A percentile compares a stretch with the other conserved stretches of the same genome.
Evolutionary conservation across 2,797 vertebrate species (phyloP).

Genomic region (Sebastes iracundus): DNA sequence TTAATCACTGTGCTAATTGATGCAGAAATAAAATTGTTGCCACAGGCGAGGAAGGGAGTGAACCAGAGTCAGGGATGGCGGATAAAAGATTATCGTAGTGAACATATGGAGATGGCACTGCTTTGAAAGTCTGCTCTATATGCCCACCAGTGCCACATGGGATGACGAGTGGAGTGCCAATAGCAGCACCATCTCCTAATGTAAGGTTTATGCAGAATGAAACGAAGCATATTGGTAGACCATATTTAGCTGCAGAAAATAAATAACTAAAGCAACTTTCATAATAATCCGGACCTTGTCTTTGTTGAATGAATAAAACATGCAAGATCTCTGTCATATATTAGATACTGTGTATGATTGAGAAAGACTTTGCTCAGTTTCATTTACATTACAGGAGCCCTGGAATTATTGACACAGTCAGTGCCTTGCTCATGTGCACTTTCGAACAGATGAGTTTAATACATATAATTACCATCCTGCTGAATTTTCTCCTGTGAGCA

Average conservation of each 20-base stretch:
- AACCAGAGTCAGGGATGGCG: slow-evolving; percentile 88
- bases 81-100: slow-evolving; percentile 92
- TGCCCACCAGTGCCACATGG: slow-evolving; percentile 80
- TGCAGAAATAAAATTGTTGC: slow-evolving; percentile 98
- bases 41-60: slow-evolving; percentile 91
- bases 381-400: neutral
- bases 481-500: neutral
- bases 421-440: neutral
- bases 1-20: slow-evolving; percentile 99
- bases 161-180: slow-evolving; percentile 67
- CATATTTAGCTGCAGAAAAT: slow-evolving; percentile 17
- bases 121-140: slow-evolving; percentile 88
- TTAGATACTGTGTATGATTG: neutral
- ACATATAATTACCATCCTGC: neutral
- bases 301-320: slow-evolving; percentile 28
- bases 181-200: slow-evolving; percentile 9
- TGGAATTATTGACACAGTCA: neutral
- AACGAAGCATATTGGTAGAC: slow-evolving; percentile 13
- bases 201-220: slow-evolving; percentile 31
- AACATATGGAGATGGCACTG: slow-evolving; percentile 92
- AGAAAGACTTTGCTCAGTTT: neutral
- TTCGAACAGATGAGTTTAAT: neutral
- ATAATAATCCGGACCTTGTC: neutral
- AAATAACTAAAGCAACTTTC: slow-evolving; percentile 6
- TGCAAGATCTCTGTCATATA: neutral